Percentiles rank a stretch among this genome's conserved stretches.
These are phyloP conservation scores for Elysia crispata DNA, from an alignment of 2,888 invertebrate species.

Conservation along the genomic window DNA sequence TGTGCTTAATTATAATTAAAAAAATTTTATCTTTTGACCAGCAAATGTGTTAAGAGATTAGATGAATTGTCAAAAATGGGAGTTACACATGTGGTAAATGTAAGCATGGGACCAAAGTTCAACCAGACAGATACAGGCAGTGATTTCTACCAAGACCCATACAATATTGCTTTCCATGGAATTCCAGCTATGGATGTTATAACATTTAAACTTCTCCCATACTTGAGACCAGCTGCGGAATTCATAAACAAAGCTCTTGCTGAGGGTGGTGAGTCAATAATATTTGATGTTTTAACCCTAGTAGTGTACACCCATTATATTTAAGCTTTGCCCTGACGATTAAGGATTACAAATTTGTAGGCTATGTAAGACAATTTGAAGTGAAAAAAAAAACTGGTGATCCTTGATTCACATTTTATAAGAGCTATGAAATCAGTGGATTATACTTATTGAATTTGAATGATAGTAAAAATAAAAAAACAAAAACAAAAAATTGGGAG, in stretches of 20 bases:
- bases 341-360: too few species aligned
- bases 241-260: slow-evolving; percentile 86
- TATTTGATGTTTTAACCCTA: too few species aligned
- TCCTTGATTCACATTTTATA: too few species aligned
- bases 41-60: slow-evolving; percentile 88
- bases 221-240: slow-evolving; percentile 87
- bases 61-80: slow-evolving; percentile 85
- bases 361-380: too few species aligned
- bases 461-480: too few species aligned
- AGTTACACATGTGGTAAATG: slow-evolving; percentile 90
- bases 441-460: too few species aligned
- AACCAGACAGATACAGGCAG: slow-evolving; percentile 88
- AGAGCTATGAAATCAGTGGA: too few species aligned
- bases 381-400: too few species aligned
- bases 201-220: slow-evolving; percentile 87
- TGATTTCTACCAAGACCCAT: slow-evolving; percentile 85
- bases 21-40: slow-evolving; percentile 72
- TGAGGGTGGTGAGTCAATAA: slow-evolving; percentile 60
- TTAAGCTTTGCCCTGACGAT: too few species aligned
- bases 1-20: background rate
- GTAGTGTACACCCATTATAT: too few species aligned
- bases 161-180: slow-evolving; percentile 86
- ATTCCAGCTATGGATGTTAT: slow-evolving; percentile 88
- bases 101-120: slow-evolving; percentile 85
- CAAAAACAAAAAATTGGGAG: too few species aligned